These are phyloP conservation scores for Conomelus anceps DNA, from an alignment of 2,888 invertebrate genomes.

Conservation along the genomic window DNA sequence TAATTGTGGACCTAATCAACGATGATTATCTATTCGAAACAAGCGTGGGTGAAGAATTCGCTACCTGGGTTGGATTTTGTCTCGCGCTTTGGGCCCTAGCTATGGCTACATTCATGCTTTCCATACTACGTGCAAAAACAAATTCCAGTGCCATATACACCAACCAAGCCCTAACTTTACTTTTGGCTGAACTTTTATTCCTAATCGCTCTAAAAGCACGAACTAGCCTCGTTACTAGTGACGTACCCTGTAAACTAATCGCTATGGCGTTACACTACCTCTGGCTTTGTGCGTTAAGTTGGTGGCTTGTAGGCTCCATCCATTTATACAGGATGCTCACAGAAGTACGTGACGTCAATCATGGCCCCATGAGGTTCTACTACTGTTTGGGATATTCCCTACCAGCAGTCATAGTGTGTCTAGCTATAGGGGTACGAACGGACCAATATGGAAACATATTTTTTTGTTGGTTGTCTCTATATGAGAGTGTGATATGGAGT, in stretches of 20 bases:
- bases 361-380: constrained; percentile 87
- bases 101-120: constrained; percentile 70
- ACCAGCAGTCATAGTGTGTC: constrained; percentile 83
- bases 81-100: constrained; percentile 74
- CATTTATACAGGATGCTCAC: constrained; percentile 91
- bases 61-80: constrained; percentile 83
- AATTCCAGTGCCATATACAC: constrained; percentile 93
- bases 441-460: constrained; percentile 92
- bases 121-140: constrained; percentile 74
- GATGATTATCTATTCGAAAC: constrained; percentile 85
- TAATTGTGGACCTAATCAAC: constrained; percentile 83
- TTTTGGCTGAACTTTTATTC: constrained; percentile 78
- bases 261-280: constrained; percentile 90
- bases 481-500: constrained; percentile 92
- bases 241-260: constrained; percentile 83
- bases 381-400: constrained; percentile 87
- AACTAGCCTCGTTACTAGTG: constrained; percentile 69
- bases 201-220: constrained; percentile 81
- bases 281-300: constrained; percentile 83
- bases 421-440: constrained; percentile 86
- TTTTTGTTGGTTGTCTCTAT: constrained; percentile 92
- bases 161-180: constrained; percentile 84
- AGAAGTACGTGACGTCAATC: constrained; percentile 93
- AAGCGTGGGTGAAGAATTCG: constrained; percentile 73
- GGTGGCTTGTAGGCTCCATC: constrained; percentile 87